Base-by-base conservation (phyloP, 2,888 invertebrate genomes). In the Periphyllus acericola region DNA sequence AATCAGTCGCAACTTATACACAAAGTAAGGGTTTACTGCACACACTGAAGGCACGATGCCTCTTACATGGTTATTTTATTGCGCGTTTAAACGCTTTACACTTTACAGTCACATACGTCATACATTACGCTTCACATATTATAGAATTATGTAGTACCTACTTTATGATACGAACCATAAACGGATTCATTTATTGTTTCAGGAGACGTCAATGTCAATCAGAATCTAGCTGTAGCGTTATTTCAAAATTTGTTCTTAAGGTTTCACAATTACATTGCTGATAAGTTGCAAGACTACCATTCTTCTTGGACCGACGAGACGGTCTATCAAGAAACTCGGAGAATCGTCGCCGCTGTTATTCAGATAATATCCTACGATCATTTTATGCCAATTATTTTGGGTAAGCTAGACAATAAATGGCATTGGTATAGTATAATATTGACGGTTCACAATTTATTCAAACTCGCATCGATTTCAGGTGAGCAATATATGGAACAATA, bases 351-450 rank as follows among this genome's bases (percentile, higher is more conserved):
- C 19, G 80, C 86, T 21, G 55, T 40, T 11, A 40, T 60, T 34
- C 80, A 79, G 40, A 17, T 80, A 19, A 87, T 87, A 29, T 80
- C 86, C n/a, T 87, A 87, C 40, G 32, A 80, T 17, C 29, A 66
- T 25, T 87, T 74, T 60, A 60, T 87, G 72, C 86, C 86, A 1
- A 74, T 87, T 19, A 21, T 87, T 60, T 87, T 87, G 32, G 86
- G 86, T 80, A 66, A 80, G 21, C 3, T 25, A 29, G 3, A 72
- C 25, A 46, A 19, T n/a, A n/a, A n/a, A n/a, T n/a, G n/a, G n/a
- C n/a, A n/a, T n/a, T n/a, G n/a, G n/a, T n/a, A n/a, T n/a, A n/a
- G n/a, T n/a, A n/a, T n/a, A n/a, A n/a, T 46, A 46, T 9, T 2
- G 14, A 46, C 14, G 46, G 14, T 46, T 46, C 14, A 46, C 14